Evolutionary conservation across 2,797 vertebrate genomes (phyloP).

Genomic region (Ibycter americanus): DNA sequence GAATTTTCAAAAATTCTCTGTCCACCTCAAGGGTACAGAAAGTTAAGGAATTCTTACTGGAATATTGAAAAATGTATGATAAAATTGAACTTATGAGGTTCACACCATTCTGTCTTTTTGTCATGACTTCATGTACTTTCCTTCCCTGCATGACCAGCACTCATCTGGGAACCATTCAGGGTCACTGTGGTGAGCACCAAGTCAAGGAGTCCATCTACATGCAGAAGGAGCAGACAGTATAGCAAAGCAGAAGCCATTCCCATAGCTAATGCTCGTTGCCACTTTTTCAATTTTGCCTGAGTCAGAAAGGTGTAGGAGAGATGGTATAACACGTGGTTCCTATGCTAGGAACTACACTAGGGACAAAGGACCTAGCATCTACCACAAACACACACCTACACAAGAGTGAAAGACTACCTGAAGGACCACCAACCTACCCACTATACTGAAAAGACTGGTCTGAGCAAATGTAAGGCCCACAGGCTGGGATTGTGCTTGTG

Average conservation of each 20-base stretch:
- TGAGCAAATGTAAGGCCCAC: too few relatives aligned
- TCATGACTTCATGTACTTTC: neutral
- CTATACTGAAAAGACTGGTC: neutral
- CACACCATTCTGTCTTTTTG: neutral
- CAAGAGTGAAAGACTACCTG: neutral
- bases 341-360: neutral
- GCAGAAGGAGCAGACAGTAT: neutral
- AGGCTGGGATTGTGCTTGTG: rapidly evolving
- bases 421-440: neutral
- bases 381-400: neutral
- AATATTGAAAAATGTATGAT: neutral
- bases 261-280: neutral
- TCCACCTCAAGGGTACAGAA: neutral
- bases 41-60: neutral
- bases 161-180: neutral
- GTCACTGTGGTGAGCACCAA: neutral
- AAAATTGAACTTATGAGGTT: neutral
- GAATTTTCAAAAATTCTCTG: neutral
- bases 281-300: neutral
- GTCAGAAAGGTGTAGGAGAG: neutral
- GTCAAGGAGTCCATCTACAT: rapidly evolving
- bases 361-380: neutral
- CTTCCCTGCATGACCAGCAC: neutral
- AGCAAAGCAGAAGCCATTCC: neutral
- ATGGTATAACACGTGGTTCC: too few relatives aligned